Conservation (phyloP, 35 echinoderm and acorn worm species). For the Apostichopus parvimensis region DNA sequence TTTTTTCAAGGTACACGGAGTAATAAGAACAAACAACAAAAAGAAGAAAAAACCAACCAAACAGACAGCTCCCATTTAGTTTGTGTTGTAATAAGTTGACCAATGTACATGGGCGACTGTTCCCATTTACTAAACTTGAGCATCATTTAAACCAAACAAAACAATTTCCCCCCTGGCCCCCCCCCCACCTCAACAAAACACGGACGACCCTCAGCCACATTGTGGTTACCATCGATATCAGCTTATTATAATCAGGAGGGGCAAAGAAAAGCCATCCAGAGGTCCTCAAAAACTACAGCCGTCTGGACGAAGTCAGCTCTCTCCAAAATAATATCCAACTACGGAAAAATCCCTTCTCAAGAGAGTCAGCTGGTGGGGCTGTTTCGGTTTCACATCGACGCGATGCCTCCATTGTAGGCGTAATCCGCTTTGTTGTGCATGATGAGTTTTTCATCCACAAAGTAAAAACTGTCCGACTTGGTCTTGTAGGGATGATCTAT, state of each 20-base stretch:
- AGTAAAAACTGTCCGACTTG: constrained; percentile 99
- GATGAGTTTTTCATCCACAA: constrained; percentile 98
- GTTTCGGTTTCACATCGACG: constrained; percentile 74
- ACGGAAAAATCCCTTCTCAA: background rate
- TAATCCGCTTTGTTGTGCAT: constrained; percentile 99
- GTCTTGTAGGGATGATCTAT: constrained; percentile 93
- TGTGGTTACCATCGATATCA: background rate
- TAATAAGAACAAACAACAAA: background rate
- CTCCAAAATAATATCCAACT: background rate
- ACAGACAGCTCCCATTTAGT: background rate
- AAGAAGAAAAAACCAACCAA: background rate
- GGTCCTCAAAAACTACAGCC: background rate
- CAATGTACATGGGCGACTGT: background rate
- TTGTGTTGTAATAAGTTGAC: background rate
- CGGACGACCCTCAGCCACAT: background rate
- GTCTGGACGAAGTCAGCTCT: background rate
- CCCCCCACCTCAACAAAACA: background rate
- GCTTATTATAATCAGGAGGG: background rate
- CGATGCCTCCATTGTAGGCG: constrained; percentile 94
- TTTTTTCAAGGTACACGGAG: background rate
- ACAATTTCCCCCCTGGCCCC: background rate
- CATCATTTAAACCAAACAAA: background rate
- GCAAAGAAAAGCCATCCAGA: background rate
- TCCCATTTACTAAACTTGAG: background rate
- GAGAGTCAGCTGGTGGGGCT: too few species aligned